phyloP scores from a whole-genome alignment of 2,113 vertebrate species.

The Amblyornis subalaris region DNA sequence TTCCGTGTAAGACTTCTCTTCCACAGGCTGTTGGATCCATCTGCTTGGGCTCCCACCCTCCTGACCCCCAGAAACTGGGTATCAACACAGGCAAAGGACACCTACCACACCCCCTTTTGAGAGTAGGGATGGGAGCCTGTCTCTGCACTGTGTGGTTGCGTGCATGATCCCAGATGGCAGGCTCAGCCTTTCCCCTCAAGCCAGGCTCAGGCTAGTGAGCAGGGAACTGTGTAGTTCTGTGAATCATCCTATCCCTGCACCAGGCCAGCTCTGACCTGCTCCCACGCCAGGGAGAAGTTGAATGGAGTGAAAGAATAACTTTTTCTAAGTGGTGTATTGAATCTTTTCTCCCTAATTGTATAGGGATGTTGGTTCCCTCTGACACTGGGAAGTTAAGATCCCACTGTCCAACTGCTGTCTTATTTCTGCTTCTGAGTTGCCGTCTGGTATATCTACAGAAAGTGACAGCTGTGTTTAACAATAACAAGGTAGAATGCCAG shows the following conservation, averaged over 20 bases:
- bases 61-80: background rate
- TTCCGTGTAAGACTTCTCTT: background rate
- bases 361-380: background rate
- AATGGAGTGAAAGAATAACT: background rate
- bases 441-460: background rate
- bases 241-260: background rate
- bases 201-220: background rate
- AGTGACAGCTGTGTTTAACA: background rate
- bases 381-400: background rate
- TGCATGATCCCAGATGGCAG: background rate
- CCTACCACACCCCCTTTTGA: background rate
- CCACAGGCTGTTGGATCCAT: background rate
- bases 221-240: background rate
- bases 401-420: background rate
- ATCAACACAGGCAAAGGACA: background rate
- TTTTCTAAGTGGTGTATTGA: background rate
- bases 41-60: background rate
- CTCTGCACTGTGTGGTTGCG: background rate
- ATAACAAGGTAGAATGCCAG: background rate
- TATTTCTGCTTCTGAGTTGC: background rate
- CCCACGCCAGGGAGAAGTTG: background rate
- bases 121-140: background rate
- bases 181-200: background rate
- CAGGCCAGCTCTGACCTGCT: background rate
- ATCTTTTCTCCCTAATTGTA: background rate